Evolutionary conservation across 2,888 invertebrate genomes (phyloP).

Genomic region (Diarsia dahlii): DNA sequence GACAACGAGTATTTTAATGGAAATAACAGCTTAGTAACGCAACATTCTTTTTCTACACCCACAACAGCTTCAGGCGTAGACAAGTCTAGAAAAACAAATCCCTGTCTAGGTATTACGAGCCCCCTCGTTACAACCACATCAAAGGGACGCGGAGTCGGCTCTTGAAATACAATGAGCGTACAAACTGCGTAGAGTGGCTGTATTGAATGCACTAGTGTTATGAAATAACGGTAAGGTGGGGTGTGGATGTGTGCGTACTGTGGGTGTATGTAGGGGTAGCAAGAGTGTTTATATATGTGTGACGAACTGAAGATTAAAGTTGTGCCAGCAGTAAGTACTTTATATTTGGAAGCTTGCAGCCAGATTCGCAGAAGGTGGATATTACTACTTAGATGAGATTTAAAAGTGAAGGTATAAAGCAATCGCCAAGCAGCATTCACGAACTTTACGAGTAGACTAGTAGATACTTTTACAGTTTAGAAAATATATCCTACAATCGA

Average conservation of each 20-base stretch:
- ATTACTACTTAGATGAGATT: no score
- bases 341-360: no score
- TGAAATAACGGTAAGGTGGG: slow-evolving; percentile 40
- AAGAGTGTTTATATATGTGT: no score
- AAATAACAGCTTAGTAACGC: neutral
- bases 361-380: no score
- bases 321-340: no score
- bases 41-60: slow-evolving; percentile 18
- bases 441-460: neutral
- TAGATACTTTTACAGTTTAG: no score
- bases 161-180: slow-evolving; percentile 61
- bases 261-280: no score
- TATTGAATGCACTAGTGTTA: slow-evolving; percentile 55
- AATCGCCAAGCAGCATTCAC: no score
- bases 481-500: neutral
- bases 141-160: slow-evolving; percentile 51
- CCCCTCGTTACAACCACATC: slow-evolving; percentile 57
- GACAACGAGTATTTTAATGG: neutral
- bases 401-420: no score
- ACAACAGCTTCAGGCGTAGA: slow-evolving; percentile 27
- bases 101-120: slow-evolving; percentile 24
- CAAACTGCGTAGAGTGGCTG: slow-evolving; percentile 41
- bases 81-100: slow-evolving; percentile 43
- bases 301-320: no score
- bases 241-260: neutral